These are phyloP conservation scores for Micrasema minimum DNA, from an alignment of 1,140 invertebrate genomes.

Conservation along the genomic window DNA sequence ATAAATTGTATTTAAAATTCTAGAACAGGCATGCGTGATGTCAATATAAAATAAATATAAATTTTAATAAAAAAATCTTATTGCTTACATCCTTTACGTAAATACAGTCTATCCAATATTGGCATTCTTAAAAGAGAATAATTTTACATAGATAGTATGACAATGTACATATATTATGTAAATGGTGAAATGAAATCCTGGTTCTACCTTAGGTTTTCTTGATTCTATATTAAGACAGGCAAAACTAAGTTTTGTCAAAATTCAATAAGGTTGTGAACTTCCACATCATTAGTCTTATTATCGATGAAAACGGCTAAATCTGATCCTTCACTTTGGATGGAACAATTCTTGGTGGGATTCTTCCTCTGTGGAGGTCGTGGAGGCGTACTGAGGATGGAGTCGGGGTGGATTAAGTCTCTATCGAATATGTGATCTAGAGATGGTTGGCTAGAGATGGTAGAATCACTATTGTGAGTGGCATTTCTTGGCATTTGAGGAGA, in stretches of 20 bases:
- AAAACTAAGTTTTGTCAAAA: constrained; percentile 1
- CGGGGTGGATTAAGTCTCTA: constrained; percentile 30
- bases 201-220: no score
- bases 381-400: constrained; percentile 39
- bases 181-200: no score
- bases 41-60: no score
- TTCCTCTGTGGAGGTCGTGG: constrained; percentile 48
- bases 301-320: neutral
- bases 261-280: constrained; percentile 18
- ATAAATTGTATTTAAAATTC: no score
- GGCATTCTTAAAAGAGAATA: no score
- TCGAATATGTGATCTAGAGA: constrained; percentile 16
- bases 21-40: no score
- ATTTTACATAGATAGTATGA: no score
- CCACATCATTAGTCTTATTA: neutral
- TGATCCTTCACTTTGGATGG: constrained; percentile 1
- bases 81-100: no score
- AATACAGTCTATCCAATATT: no score
- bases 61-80: no score
- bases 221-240: neutral
- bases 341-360: constrained; percentile 42
- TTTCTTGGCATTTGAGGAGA: constrained; percentile 57
- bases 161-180: no score
- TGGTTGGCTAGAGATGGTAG: constrained; percentile 13
- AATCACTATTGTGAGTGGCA: constrained; percentile 4